Conservation (phyloP, 35 echinoderm and acorn worm genomes). For the Amphiura filiformis region DNA sequence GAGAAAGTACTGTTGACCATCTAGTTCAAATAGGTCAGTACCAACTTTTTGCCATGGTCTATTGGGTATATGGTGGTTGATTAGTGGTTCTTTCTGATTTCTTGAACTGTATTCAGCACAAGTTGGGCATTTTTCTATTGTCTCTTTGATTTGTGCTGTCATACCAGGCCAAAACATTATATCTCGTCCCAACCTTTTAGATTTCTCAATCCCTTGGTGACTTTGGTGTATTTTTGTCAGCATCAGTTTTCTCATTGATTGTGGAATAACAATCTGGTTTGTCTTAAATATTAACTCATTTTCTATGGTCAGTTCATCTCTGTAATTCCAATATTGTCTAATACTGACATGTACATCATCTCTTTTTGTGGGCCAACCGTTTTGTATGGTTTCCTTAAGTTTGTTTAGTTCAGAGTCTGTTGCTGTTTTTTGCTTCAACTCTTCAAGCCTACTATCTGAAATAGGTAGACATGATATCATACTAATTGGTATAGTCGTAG, state of each 20-base stretch:
- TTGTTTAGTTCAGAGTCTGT: slow-evolving; percentile 3
- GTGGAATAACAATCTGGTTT: slow-evolving; percentile 12
- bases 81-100: slow-evolving; percentile 30
- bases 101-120: background rate
- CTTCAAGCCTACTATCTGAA: background rate
- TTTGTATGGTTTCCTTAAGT: slow-evolving; percentile 11
- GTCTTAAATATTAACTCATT: slow-evolving; percentile 23
- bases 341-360: background rate
- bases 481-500: slow-evolving; percentile 22
- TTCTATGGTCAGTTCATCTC: slow-evolving; percentile 17
- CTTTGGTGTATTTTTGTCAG: slow-evolving; percentile 13
- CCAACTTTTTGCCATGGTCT: slow-evolving; percentile 41
- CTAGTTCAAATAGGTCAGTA: slow-evolving; percentile 19
- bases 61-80: background rate
- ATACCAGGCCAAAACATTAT: slow-evolving; percentile 22
- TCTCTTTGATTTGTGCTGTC: background rate
- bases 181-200: background rate
- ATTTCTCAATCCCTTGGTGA: slow-evolving; percentile 25
- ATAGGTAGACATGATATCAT: slow-evolving; percentile 13
- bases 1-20: slow-evolving; percentile 20
- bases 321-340: slow-evolving; percentile 15
- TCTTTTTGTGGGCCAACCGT: slow-evolving; percentile 30
- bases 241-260: slow-evolving; percentile 17
- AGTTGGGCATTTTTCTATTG: background rate
- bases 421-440: slow-evolving; percentile 11